Evolutionary conservation across 2,888 invertebrate species (phyloP), one percentile per base, ranked within the genome.

Genomic region (Invenusta paracnida): DNA sequence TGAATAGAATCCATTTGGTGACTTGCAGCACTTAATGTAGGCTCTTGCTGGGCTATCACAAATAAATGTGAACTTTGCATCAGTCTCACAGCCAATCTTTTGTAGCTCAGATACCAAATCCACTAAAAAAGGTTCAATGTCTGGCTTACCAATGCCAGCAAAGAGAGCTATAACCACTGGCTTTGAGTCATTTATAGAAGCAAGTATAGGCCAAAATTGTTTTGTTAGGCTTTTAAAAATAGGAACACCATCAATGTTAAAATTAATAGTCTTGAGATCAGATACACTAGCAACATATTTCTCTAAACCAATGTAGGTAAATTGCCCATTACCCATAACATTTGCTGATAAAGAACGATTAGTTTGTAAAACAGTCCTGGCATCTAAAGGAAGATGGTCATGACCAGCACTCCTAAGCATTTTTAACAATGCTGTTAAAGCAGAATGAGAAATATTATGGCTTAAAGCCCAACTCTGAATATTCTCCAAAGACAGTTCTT

Each of bases 201-300:
- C 23, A 25, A 79, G 28, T 25, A 79, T 79, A 79, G 79, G 79
- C 79, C 79, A 79, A 79, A 79, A 79, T 79, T 79, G 79, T 27
- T 25, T 25, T 79, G 23, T 79, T 79, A 27, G 28, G n/a, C 79
- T 79, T 79, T 79, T 79, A 79, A 79, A 79, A 27, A 79, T 23
- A 25, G 79, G 79, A 23, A 79, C 23, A 23, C 79, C 79, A 79
- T 79, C 48, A 48, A 48, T 48, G 48, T 48, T 48, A 48, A 48
- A 48, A 48, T 48, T 48, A 48, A 48, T 48, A 48, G 48, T 48
- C 48, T 48, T 48, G 48, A 48, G 48, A 48, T 48, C 48, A 48
- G 48, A 48, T 48, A 48, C 48, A 48, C 48, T 48, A 48, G 48
- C 48, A 48, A 48, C 48, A 48, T 48, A 48, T 48, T 48, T 48